phyloP scores from a whole-genome alignment of 2,888 invertebrate species.

The Pogonocherus hispidulus region DNA sequence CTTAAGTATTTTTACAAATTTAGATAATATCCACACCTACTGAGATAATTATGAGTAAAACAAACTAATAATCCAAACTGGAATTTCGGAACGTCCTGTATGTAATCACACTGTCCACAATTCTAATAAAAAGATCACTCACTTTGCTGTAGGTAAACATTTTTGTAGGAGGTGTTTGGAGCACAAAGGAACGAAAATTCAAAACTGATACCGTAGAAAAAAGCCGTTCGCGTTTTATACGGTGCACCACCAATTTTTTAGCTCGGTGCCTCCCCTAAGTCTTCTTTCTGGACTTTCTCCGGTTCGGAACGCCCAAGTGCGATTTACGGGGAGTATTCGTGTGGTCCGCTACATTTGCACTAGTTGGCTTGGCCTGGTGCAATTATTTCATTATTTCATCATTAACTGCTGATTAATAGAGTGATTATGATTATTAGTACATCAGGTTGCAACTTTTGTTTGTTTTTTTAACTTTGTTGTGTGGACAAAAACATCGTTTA shows the following conservation, averaged over 20 bases:
- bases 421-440: too few species aligned
- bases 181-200: conserved; percentile 28
- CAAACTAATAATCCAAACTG: too few species aligned
- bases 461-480: too few species aligned
- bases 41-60: too few species aligned
- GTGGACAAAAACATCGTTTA: too few species aligned
- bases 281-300: conserved; percentile 44
- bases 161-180: conserved; percentile 21
- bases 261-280: conserved; percentile 37
- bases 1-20: too few species aligned
- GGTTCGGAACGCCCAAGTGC: conserved; percentile 13
- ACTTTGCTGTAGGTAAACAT: conserved; percentile 43
- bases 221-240: conserved; percentile 41
- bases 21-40: too few species aligned
- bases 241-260: conserved; percentile 13
- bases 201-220: conserved; percentile 43
- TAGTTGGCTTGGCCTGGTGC: not conserved
- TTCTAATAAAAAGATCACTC: conserved; percentile 33
- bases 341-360: not conserved
- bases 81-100: too few species aligned
- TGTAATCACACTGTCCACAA: too few species aligned
- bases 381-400: not conserved
- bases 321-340: not conserved
- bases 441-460: too few species aligned
- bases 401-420: too few species aligned